Evolutionary conservation across 1,140 invertebrate species (phyloP).

Genomic region (Drosophila ananassae): DNA sequence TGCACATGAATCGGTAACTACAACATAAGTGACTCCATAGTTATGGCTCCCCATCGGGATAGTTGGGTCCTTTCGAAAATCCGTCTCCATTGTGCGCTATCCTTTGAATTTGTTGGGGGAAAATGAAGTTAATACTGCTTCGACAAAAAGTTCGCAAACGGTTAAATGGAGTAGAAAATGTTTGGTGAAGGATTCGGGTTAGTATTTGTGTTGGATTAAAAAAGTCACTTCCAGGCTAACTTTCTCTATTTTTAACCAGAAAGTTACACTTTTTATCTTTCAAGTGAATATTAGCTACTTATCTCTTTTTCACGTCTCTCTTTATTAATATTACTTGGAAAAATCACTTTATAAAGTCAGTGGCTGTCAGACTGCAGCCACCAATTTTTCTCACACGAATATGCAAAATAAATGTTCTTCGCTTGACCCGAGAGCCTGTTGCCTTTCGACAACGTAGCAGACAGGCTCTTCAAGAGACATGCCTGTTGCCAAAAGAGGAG

Average conservation of each 20-base stretch:
- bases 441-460: slow-evolving; percentile 25
- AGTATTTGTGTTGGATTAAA: not conserved
- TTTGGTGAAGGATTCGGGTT: slow-evolving; percentile 3
- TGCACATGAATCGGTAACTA: slow-evolving; percentile 79
- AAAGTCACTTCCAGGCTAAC: not conserved
- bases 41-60: slow-evolving; percentile 35
- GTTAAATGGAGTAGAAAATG: slow-evolving; percentile 14
- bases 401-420: slow-evolving; percentile 48
- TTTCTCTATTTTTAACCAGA: not conserved
- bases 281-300: too few species aligned
- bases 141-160: slow-evolving; percentile 4
- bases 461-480: slow-evolving; percentile 6
- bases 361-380: slow-evolving; percentile 12
- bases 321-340: slow-evolving; percentile 16
- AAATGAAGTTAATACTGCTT: slow-evolving; percentile 14
- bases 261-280: not conserved
- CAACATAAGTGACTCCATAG: slow-evolving; percentile 65
- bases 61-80: slow-evolving; percentile 30
- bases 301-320: not conserved
- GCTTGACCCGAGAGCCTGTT: slow-evolving; percentile 48
- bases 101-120: slow-evolving; percentile 18
- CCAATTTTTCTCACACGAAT: slow-evolving; percentile 46
- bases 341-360: slow-evolving; percentile 30
- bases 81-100: slow-evolving; percentile 23
- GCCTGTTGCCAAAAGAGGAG: slow-evolving; percentile 54